Conservation (phyloP, 2,113 vertebrate genomes). For the Oryzias curvinotus region DNA sequence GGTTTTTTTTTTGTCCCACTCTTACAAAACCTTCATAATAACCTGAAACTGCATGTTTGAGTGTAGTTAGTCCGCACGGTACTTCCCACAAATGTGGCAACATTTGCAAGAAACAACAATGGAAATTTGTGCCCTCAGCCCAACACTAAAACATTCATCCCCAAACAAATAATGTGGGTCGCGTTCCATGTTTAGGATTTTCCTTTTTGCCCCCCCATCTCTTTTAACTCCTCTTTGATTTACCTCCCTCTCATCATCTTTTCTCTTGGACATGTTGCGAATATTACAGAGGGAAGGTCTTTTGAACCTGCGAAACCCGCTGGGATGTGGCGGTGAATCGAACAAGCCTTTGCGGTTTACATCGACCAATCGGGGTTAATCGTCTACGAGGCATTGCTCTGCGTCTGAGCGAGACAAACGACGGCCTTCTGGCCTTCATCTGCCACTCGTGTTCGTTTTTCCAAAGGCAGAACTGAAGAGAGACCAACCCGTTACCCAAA, state of each 20-base stretch:
- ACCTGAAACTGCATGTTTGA: conserved; percentile 41
- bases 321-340: conserved; percentile 9
- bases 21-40: conserved; percentile 38
- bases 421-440: conserved; percentile 40
- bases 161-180: conserved; percentile 51
- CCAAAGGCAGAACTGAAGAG: conserved; percentile 36
- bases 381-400: conserved; percentile 72
- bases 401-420: conserved; percentile 59
- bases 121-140: conserved; percentile 71
- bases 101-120: conserved; percentile 71
- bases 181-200: conserved; percentile 37
- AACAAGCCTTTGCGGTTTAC: conserved; percentile 29
- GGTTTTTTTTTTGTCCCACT: conserved; percentile 31
- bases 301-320: conserved; percentile 27
- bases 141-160: conserved; percentile 44
- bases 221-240: conserved; percentile 10
- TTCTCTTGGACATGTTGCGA: background rate
- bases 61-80: conserved; percentile 35
- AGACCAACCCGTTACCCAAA: conserved; percentile 47
- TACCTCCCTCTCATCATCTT: conserved; percentile 5
- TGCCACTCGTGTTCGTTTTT: conserved; percentile 43
- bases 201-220: background rate
- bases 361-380: conserved; percentile 59
- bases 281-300: conserved; percentile 20
- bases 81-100: conserved; percentile 64